Percentiles rank a stretch among this genome's conserved stretches.
These are phyloP conservation scores for Marcusenius ussheri DNA, from an alignment of 2,113 vertebrate genomes.

Conservation along the genomic window DNA sequence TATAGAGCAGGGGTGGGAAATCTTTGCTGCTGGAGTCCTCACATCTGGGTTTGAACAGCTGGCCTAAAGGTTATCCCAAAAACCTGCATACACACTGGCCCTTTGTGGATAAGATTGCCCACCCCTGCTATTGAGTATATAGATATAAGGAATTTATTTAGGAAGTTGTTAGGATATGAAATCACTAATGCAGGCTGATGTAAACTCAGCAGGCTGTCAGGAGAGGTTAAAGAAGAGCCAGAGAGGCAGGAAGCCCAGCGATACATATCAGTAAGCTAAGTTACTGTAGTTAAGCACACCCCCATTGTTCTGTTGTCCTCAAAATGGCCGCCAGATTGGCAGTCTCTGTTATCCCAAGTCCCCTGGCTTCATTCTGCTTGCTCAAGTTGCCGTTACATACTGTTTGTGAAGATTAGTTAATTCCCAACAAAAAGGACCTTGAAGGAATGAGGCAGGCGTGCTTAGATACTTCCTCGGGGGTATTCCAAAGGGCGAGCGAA, in stretches of 20 bases:
- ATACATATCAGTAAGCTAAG: not conserved
- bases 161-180: not conserved
- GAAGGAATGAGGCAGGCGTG: not conserved
- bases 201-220: not conserved
- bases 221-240: not conserved
- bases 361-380: not conserved
- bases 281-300: not conserved
- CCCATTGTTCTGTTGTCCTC: not conserved
- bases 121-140: not conserved
- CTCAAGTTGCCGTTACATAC: not conserved
- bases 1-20: not conserved
- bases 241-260: not conserved
- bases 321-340: not conserved
- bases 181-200: not conserved
- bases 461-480: not conserved
- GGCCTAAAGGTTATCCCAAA: too few species aligned
- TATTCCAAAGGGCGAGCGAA: not conserved
- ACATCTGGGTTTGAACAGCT: too few species aligned
- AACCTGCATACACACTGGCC: too few species aligned
- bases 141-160: not conserved
- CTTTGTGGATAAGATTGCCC: too few species aligned
- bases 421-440: not conserved
- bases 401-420: not conserved
- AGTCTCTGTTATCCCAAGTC: constrained; percentile 1
- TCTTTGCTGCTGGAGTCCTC: too few species aligned